Base-by-base conservation (phyloP, 2,113 vertebrate genomes). In the Pangasianodon gigas region DNA sequence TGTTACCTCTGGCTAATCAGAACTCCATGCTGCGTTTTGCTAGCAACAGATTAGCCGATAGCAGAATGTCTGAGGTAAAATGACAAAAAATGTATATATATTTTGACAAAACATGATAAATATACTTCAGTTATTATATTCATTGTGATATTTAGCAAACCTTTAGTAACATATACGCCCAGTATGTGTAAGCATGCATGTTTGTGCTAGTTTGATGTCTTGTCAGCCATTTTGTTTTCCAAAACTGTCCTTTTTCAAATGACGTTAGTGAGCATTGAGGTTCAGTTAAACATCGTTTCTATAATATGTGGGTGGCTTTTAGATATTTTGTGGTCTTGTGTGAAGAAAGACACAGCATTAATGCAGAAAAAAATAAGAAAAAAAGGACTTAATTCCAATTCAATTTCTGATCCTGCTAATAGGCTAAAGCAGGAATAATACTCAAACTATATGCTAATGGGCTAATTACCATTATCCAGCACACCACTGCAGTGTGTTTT, bases 41-140 rank as follows among this genome's bases (percentile, higher is more conserved):
- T 46, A 87, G 84, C 60, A 65, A 85, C 37, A 67, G 88, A 91
- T 91, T 91, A 91, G 19, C 79, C n/a, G 32, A 65, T 48, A 44
- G 88, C 56, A 87, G 1, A 65, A 44, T 0, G 10, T 19, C 32
- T 83, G 46, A 56, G 21, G n/a, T 84, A 65, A n/a, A 88, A 87
- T n/a, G 24, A 56, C n/a, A 37, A 5, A 16, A 74, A 37, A 5
- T 0, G 13, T 6, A 19, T 1, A 37, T 37, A 41, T 19, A 41
- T 46, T 24, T 46, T 9, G 0, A 24, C 41, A 77, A 77, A 77
- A 77, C 8, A 3, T 41, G 4, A 37, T 37, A 32, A 18, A 19
- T 18, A 37, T 37, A 37, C 69, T 10, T 32, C 32, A 0, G 5
- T 69, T 11, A 69, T 69, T 24, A 13, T 56, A 56, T 14, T 13